Percentiles rank a stretch among this genome's conserved stretches.
Conservation (phyloP, 2,113 vertebrate species). For the Protobothrops flavoviridis region DNA sequence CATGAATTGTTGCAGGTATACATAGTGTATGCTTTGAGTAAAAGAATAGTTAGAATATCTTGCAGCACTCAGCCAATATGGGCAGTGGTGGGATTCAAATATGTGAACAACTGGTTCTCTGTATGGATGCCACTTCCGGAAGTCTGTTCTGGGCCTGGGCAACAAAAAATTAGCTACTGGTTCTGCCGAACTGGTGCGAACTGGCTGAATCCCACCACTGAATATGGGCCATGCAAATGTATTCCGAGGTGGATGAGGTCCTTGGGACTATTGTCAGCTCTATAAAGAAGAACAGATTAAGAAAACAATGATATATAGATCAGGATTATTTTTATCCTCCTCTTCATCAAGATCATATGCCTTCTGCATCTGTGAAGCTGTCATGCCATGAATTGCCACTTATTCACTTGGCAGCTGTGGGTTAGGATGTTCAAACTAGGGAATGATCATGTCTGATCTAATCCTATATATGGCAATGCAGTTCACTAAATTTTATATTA, state of each 20-base stretch:
- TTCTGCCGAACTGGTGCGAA: too few species aligned
- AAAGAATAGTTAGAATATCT: neutral
- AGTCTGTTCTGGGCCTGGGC: too few species aligned
- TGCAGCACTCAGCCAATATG: neutral
- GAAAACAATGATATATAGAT: neutral
- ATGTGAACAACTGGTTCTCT: too few species aligned
- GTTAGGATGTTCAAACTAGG: neutral
- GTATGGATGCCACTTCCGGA: too few species aligned
- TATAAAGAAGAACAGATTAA: neutral
- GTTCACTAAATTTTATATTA: neutral
- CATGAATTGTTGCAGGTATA: neutral
- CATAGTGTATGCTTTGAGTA: neutral
- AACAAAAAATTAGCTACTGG: too few species aligned
- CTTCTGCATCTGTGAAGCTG: neutral
- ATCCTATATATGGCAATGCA: neutral
- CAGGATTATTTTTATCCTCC: neutral
- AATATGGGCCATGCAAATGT: neutral
- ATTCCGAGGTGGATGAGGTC: neutral
- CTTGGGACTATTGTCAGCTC: neutral
- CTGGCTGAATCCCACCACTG: too few species aligned
- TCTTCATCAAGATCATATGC: neutral
- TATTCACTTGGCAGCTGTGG: neutral
- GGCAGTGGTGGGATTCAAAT: neutral
- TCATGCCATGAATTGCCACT: neutral
- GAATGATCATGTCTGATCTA: neutral